Evolutionary conservation across 2,797 vertebrate genomes (phyloP), one percentile per base, ranked within the genome.

Genomic region (Emydoidea blandingii): DNA sequence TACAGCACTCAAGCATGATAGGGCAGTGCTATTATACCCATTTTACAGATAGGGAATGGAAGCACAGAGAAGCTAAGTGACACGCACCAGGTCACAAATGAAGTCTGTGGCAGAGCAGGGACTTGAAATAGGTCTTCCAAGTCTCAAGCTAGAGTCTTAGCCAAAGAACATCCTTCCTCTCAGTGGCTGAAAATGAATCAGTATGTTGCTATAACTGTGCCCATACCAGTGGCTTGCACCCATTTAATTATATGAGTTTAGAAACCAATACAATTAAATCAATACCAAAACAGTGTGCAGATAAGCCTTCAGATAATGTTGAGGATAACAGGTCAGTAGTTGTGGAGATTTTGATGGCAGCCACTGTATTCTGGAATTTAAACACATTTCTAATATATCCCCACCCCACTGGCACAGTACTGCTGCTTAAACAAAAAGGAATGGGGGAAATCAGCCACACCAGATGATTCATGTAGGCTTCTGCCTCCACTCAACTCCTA

Each of bases 381-480:
- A 87, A 88, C 23, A 84, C 6, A 78, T 90, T 89, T 21, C 18
- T 83, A n/a, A 18, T 96, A 47, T 91, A 95, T 97, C 87, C 82
- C 84, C 72, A 83, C 89, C 72, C 92, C 80, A 95, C 7, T 91
- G 83, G 82, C 87, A 92, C 52, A 81, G 85, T 89, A 92, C 90
- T 91, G 6, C 80, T 89, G 62, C 65, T 95, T 89, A 94, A 93
- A 90, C 72, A 89, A 88, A 96, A 88, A 59, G 5, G 82, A 90
- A 53, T 59, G 53, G 80, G 56, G 90, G 12, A 92, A 95, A 87
- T 91, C 79, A 94, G 54, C 50, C 88, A 79, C 81, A 88, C 83
- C 93, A 97, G 91, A 94, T 97, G 96, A 98, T 97, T 97, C 94
- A 97, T 97, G 81, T 96, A 92, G 89, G 47, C 88, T 85, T 96